A percentile compares a stretch with the other conserved stretches of the same genome.
Conservation (phyloP, 2,113 vertebrate genomes). For the Vidua macroura region DNA sequence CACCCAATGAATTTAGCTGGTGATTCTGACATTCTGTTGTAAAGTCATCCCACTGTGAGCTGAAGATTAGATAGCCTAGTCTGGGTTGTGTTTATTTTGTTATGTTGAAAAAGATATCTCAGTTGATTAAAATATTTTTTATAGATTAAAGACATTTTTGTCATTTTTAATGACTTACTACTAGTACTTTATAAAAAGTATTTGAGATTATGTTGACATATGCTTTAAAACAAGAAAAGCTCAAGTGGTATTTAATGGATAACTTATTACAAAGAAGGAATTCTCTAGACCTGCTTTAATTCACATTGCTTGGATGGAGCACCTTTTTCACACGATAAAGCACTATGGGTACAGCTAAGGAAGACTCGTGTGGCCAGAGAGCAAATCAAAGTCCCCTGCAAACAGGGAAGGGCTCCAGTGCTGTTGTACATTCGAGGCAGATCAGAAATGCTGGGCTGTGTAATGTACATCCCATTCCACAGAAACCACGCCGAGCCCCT, state of each 20-base stretch:
- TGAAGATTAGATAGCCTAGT: conserved; percentile 41
- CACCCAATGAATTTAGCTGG: background rate
- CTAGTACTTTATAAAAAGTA: conserved; percentile 73
- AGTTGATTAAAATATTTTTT: conserved; percentile 66
- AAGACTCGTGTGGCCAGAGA: background rate
- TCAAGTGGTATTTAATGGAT: conserved; percentile 71
- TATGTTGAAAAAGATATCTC: conserved; percentile 54
- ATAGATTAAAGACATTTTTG: conserved; percentile 82
- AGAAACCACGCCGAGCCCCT: background rate
- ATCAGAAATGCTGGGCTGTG: background rate
- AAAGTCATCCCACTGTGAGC: background rate
- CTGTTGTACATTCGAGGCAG: background rate
- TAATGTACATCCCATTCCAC: background rate
- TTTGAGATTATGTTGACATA: conserved; percentile 71
- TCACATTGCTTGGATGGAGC: background rate
- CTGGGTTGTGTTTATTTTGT: conserved; percentile 53
- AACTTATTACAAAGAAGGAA: conserved; percentile 72
- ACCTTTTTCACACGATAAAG: conserved; percentile 2
- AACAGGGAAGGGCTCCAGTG: background rate
- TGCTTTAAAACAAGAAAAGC: conserved; percentile 60
- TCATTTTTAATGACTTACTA: conserved; percentile 83
- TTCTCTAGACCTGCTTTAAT: conserved; percentile 42
- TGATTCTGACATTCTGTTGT: background rate
- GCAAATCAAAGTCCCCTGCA: conserved; percentile 7
- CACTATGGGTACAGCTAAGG: background rate